Conservation (phyloP, 2,797 vertebrate species). For the Margarornis squamiger region DNA sequence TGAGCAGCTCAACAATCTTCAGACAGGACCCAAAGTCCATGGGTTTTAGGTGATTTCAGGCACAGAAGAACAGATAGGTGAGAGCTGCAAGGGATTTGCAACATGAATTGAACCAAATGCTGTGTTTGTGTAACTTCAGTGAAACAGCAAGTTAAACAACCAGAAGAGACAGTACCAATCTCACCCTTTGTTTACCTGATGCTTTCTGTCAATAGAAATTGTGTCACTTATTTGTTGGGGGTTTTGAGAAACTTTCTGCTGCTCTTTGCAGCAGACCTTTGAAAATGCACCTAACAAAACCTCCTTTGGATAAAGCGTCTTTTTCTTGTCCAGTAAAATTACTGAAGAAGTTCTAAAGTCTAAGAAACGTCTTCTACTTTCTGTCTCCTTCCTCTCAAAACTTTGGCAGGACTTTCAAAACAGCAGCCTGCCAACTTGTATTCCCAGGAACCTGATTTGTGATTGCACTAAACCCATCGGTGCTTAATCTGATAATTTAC, state of each 20-base stretch:
- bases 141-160: not conserved
- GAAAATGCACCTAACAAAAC: not conserved
- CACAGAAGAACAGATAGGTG: not conserved
- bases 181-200: not conserved
- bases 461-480: not conserved
- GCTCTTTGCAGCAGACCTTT: not conserved
- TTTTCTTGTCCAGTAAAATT: not conserved
- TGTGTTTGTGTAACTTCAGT: not conserved
- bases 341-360: not conserved
- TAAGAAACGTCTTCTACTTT: not conserved
- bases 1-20: not conserved
- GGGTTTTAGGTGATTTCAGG: not conserved
- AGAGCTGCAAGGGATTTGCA: not conserved
- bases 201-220: not conserved
- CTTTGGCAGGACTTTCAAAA: not conserved
- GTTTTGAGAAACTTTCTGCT: not conserved
- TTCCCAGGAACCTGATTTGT: not conserved
- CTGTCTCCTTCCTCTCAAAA: not conserved
- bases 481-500: not conserved
- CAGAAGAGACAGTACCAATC: not conserved
- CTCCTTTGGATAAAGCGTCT: not conserved
- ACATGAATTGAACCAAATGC: not conserved
- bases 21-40: not conserved
- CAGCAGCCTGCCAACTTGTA: not conserved
- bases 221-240: not conserved